Evolutionary conservation across 2,888 invertebrate genomes (phyloP).

Genomic region (Thera britannica): DNA sequence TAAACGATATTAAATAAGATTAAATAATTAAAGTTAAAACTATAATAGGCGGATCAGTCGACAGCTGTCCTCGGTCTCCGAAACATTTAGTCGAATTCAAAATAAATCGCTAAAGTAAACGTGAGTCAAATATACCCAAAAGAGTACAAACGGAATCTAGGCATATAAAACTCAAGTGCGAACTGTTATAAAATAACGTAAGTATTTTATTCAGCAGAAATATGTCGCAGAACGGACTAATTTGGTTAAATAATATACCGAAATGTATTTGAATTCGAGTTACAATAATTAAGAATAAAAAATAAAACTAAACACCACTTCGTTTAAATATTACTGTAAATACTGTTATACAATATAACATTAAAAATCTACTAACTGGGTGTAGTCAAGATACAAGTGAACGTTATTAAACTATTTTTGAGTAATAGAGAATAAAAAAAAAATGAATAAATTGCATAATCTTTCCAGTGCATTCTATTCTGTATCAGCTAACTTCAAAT

Average conservation of each 20-base stretch:
- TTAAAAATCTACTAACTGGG: conserved; percentile 10
- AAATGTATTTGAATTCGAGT: conserved; percentile 17
- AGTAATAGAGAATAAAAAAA: conserved; percentile 14
- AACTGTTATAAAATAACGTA: conserved; percentile 5
- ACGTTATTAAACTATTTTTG: conserved; percentile 12
- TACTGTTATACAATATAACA: conserved; percentile 31
- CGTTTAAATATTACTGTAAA: conserved; percentile 24
- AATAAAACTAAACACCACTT: conserved; percentile 10
- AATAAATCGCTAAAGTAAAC: conserved; percentile 36
- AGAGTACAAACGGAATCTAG: conserved; percentile 11
- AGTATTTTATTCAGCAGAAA: neutral
- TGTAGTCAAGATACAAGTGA: conserved; percentile 26
- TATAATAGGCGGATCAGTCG: conserved; percentile 77
- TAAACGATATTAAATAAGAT: conserved; percentile 48
- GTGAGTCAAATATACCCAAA: conserved; percentile 6
- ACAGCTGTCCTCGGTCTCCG: conserved; percentile 68
- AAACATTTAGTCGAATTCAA: conserved; percentile 41
- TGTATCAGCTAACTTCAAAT: neutral
- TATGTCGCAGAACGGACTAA: conserved; percentile 5
- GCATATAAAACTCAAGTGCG: conserved; percentile 7
- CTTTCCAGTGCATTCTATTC: conserved; percentile 2
- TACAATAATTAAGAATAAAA: conserved; percentile 18
- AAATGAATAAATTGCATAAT: conserved; percentile 17
- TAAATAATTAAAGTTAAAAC: conserved; percentile 46
- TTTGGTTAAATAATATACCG: conserved; percentile 2